phyloP scores from a whole-genome alignment of 2,113 vertebrate genomes.

The Salvelinus alpinus region DNA sequence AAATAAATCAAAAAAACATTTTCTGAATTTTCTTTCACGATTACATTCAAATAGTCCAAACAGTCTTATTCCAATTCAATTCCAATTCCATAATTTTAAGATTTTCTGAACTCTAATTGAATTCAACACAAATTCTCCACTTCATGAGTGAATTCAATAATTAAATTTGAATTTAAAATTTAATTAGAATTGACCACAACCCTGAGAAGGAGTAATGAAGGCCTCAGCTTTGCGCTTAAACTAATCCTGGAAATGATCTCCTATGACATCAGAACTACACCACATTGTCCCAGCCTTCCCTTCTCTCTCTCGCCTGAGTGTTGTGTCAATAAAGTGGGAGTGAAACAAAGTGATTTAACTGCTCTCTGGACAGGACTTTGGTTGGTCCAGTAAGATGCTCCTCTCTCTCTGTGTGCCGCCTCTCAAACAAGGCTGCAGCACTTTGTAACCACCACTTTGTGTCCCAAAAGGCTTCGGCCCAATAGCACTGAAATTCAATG shows the following conservation, averaged over 20 bases:
- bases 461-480: conserved; percentile 89
- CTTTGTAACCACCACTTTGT: conserved; percentile 94
- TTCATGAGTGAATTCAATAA: no score
- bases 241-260: neutral
- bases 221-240: neutral
- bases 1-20: no score
- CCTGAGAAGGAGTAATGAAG: neutral
- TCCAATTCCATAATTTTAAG: no score
- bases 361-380: conserved; percentile 88
- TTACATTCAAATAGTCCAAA: no score
- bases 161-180: no score
- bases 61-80: no score
- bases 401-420: conserved; percentile 41
- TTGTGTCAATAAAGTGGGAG: conserved; percentile 63
- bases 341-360: conserved; percentile 84
- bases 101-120: no score
- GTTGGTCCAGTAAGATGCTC: conserved; percentile 84
- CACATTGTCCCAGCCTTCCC: conserved; percentile 38
- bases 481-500: conserved; percentile 95
- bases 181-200: no score
- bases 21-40: neutral
- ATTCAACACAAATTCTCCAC: no score
- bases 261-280: neutral
- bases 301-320: conserved; percentile 23
- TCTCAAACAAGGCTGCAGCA: conserved; percentile 86